phyloP scores from a whole-genome alignment of 1,140 invertebrate species.

The Drosophila ercepeae region DNA sequence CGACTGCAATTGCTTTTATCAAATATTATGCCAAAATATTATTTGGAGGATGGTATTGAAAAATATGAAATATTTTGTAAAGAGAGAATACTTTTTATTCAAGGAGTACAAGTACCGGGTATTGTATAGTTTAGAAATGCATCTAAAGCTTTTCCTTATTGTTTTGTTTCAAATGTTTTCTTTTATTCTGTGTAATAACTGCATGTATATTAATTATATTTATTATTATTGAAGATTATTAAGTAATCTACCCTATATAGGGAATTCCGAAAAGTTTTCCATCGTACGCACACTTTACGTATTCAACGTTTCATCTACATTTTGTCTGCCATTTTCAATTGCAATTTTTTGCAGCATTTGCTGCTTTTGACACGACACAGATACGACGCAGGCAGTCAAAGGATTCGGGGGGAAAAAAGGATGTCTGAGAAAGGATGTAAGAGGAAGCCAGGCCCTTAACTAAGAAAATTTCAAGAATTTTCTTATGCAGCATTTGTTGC shows the following conservation, averaged over 20 bases:
- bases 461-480: conserved; percentile 51
- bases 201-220: too few species aligned
- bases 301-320: conserved; percentile 19
- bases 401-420: conserved; percentile 19
- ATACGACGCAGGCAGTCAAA: conserved; percentile 8
- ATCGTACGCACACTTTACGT: conserved; percentile 22
- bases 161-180: too few species aligned
- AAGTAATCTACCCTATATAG: neutral
- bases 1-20: conserved; percentile 48
- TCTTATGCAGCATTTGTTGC: conserved; percentile 27
- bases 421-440: conserved; percentile 14
- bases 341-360: conserved; percentile 69
- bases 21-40: conserved; percentile 2
- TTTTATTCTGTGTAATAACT: too few species aligned
- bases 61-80: too few species aligned
- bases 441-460: conserved; percentile 38
- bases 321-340: conserved; percentile 52
- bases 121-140: too few species aligned
- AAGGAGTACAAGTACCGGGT: neutral
- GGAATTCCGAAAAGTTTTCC: conserved; percentile 10
- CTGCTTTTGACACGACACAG: conserved; percentile 69
- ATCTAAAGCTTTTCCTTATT: too few species aligned
- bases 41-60: neutral
- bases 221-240: too few species aligned
- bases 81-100: too few species aligned